Evolutionary conservation across 2,888 invertebrate species (phyloP).

Genomic region (Mactromeris polynyma): DNA sequence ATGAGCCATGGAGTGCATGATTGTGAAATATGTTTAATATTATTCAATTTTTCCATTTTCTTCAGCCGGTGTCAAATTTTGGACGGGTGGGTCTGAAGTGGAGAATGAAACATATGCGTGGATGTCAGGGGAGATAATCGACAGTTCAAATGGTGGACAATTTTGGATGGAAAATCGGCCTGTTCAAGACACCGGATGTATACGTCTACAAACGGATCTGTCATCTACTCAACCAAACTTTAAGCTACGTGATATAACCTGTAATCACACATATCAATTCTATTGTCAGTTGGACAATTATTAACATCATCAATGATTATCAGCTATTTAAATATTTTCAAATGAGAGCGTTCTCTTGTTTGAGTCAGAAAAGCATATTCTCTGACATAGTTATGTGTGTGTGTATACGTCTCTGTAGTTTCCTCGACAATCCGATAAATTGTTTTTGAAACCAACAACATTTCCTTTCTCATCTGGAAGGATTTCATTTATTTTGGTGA

Average conservation of each 20-base stretch:
- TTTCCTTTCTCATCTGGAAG: too few relatives aligned
- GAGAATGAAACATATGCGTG: neutral
- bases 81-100: neutral
- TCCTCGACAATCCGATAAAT: too few relatives aligned
- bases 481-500: too few relatives aligned
- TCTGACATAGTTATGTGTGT: too few relatives aligned
- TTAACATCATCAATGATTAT: too few relatives aligned
- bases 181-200: neutral
- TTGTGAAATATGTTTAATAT: too few relatives aligned
- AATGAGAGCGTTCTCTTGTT: too few relatives aligned
- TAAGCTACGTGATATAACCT: neutral
- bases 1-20: too few relatives aligned
- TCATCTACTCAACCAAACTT: neutral
- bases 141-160: neutral
- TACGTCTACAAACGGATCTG: neutral
- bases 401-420: too few relatives aligned
- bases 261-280: neutral
- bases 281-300: neutral
- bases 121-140: conserved; percentile 18
- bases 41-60: neutral
- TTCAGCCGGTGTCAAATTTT: neutral
- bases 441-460: too few relatives aligned
- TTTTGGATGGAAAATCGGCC: neutral
- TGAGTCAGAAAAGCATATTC: too few relatives aligned
- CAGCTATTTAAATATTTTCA: too few relatives aligned